These are phyloP conservation scores for Ciconia stormi DNA, from an alignment of 2,113 vertebrate genomes.

Conservation along the genomic window DNA sequence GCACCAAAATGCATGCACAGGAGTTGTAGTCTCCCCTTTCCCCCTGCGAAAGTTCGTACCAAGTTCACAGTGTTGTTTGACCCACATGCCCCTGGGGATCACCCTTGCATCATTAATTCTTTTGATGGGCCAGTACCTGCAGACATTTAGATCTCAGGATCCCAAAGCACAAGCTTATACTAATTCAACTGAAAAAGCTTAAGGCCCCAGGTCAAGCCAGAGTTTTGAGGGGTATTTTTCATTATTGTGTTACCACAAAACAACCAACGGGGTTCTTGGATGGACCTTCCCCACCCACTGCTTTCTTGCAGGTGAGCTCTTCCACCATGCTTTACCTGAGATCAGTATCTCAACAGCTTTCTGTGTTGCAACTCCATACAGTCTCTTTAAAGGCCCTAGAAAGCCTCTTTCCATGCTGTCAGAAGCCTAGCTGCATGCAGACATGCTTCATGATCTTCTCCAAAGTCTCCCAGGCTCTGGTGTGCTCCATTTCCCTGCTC, in stretches of 20 bases:
- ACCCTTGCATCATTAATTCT: not conserved
- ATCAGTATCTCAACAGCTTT: not conserved
- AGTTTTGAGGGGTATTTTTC: not conserved
- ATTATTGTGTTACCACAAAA: not conserved
- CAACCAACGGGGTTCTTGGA: rapidly evolving
- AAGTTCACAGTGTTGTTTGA: not conserved
- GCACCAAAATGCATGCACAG: not conserved
- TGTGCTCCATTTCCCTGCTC: not conserved
- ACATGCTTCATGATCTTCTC: not conserved
- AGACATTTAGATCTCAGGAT: not conserved
- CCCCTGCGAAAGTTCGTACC: not conserved
- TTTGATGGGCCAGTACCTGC: not conserved
- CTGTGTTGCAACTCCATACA: not conserved
- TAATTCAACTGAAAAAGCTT: not conserved
- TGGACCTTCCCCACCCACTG: not conserved
- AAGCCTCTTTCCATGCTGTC: not conserved
- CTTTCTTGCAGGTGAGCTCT: not conserved
- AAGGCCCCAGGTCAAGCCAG: not conserved
- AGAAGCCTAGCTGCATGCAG: not conserved
- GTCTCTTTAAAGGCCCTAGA: not conserved
- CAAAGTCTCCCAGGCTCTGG: not conserved
- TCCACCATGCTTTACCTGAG: not conserved
- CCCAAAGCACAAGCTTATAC: not conserved
- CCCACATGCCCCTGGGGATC: not conserved
- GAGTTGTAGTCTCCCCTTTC: not conserved